phyloP scores from a whole-genome alignment of 2,113 vertebrate species.

The Bufo gargarizans region DNA sequence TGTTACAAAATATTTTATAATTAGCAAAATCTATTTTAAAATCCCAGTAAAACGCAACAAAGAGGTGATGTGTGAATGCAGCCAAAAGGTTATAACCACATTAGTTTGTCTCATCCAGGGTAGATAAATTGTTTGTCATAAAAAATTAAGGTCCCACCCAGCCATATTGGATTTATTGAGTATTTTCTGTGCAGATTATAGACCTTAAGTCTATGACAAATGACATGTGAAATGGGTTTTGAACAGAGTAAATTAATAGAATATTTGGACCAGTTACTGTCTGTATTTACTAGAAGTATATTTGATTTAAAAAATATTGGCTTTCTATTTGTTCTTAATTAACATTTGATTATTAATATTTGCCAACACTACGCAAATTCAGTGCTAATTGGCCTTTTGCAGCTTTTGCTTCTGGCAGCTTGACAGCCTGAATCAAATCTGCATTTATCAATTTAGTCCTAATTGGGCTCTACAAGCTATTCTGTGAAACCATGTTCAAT shows the following conservation, averaged over 20 bases:
- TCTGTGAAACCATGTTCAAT: slow-evolving; percentile 70
- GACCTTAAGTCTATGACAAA: neutral
- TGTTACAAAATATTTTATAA: too few species aligned
- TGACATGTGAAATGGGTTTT: neutral
- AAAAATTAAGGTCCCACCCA: too few species aligned
- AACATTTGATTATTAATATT: slow-evolving; percentile 68
- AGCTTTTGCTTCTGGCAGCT: slow-evolving; percentile 72
- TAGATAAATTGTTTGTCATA: too few species aligned
- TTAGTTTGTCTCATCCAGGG: too few species aligned
- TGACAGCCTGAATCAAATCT: slow-evolving; percentile 69
- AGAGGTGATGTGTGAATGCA: too few species aligned
- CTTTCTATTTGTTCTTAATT: slow-evolving; percentile 20
- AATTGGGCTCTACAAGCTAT: slow-evolving; percentile 68
- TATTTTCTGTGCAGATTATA: too few species aligned
- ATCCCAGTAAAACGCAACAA: too few species aligned
- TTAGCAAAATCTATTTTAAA: too few species aligned
- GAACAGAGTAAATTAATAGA: too few species aligned
- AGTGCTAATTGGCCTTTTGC: slow-evolving; percentile 73
- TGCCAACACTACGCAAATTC: slow-evolving; percentile 74
- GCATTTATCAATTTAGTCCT: slow-evolving; percentile 70
- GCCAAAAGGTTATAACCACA: too few species aligned
- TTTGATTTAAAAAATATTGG: neutral
- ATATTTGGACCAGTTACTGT: neutral
- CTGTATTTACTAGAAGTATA: neutral
- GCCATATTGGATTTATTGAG: too few species aligned